phyloP scores from a whole-genome alignment of 2,888 invertebrate genomes.

The Hyles lineata region DNA sequence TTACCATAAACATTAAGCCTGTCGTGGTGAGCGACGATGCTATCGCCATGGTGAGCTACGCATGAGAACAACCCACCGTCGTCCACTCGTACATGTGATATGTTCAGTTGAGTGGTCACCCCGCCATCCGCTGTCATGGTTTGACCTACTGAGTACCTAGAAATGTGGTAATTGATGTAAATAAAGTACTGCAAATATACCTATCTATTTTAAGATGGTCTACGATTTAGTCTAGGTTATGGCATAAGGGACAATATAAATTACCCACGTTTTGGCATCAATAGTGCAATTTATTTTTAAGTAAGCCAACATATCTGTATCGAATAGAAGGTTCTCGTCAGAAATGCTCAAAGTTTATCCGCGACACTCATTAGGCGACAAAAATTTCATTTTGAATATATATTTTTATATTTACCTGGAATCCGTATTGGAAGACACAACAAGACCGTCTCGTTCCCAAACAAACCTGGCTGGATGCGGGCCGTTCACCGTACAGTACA shows the following conservation, averaged over 20 bases:
- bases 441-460: conserved; percentile 78
- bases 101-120: conserved; percentile 77
- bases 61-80: conserved; percentile 87
- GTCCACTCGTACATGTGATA: conserved; percentile 83
- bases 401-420: conserved; percentile 61
- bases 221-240: too few relatives aligned
- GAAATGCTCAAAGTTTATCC: too few relatives aligned
- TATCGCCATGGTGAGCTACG: conserved; percentile 76
- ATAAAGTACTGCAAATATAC: too few relatives aligned
- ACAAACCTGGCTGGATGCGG: conserved; percentile 75
- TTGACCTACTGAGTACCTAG: conserved; percentile 72
- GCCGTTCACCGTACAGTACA: conserved; percentile 76
- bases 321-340: too few relatives aligned
- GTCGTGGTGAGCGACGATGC: conserved; percentile 61
- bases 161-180: conserved; percentile 1
- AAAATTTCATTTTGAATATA: too few relatives aligned
- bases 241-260: too few relatives aligned
- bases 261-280: too few relatives aligned
- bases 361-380: too few relatives aligned
- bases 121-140: conserved; percentile 70
- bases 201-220: too few relatives aligned
- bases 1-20: conserved; percentile 84
- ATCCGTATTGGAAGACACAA: conserved; percentile 78
- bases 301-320: too few relatives aligned
- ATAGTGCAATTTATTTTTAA: too few relatives aligned